These are phyloP conservation scores for Scaptomyza flava DNA, from an alignment of 2,888 invertebrate species.

Conservation along the genomic window DNA sequence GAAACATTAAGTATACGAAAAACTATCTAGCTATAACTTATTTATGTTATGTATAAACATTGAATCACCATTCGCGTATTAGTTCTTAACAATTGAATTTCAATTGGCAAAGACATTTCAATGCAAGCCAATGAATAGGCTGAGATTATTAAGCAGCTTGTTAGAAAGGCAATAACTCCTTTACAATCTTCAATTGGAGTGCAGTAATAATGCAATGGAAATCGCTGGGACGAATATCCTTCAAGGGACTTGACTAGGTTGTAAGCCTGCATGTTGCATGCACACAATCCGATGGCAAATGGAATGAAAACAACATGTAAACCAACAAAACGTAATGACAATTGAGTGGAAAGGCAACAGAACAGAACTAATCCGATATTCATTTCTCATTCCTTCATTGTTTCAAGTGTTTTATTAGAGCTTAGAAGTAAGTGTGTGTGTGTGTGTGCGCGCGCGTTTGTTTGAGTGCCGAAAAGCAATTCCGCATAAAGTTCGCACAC, in stretches of 20 bases:
- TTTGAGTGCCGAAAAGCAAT: slow-evolving; percentile 7
- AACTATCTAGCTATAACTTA: neutral
- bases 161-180: neutral
- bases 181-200: neutral
- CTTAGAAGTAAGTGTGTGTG: neutral
- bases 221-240: slow-evolving; percentile 3
- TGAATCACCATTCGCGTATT: too few species aligned
- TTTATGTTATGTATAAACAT: neutral
- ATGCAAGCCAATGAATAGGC: slow-evolving; percentile 33
- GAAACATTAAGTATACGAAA: too few species aligned
- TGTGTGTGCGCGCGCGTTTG: too few species aligned
- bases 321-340: slow-evolving; percentile 28
- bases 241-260: slow-evolving; percentile 1
- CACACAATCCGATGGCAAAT: slow-evolving; percentile 29
- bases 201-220: slow-evolving; percentile 34
- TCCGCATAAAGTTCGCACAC: neutral
- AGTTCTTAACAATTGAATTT: too few species aligned
- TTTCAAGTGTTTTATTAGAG: slow-evolving; percentile 22
- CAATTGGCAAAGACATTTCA: slow-evolving; percentile 5
- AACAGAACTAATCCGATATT: slow-evolving; percentile 65
- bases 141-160: slow-evolving; percentile 13
- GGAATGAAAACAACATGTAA: slow-evolving; percentile 43
- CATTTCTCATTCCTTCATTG: slow-evolving; percentile 44
- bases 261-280: slow-evolving; percentile 19
- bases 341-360: slow-evolving; percentile 40